Evolutionary conservation across 1,140 invertebrate genomes (phyloP), one percentile per base, ranked within the genome.

Genomic region (Helicoverpa armigera): DNA sequence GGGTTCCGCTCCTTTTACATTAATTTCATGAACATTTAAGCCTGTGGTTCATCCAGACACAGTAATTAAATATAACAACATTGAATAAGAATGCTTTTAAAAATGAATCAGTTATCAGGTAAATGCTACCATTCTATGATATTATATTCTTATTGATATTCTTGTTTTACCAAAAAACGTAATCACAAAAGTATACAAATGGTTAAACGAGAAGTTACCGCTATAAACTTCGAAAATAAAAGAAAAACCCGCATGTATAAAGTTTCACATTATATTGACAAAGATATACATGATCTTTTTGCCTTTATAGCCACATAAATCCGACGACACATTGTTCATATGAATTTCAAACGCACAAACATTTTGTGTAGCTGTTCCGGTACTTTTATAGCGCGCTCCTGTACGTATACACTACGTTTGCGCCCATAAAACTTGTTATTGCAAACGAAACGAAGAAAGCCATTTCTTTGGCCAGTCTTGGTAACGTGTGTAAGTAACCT

Each of bases 351-450:
- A 56, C 56, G 65, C 65, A 69, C 48, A 60, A 74, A 58, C 16
- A 60, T 74, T 74, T 54, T 72, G 50, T 74, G 13, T 16, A 58
- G 12, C n/a, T 7, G 48, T 74, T 48, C 31, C 29, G 3, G 31
- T 29, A 70, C 23, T 1, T 56, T 89, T 74, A 91, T 31, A 90
- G 77, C 0, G 87, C 85, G 11, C 79, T 48, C 65, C 85, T 85
- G 23, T 91, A 90, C 1, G 82, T 83, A 79, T 83, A 89, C 7
- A 89, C 84, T 2, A 89, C 89, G 48, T 63, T 86, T 11, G 77
- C 82, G 2, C 83, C 82, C 89, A 91, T 92, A 58, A 83, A 92
- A 31, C 82, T 72, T 2, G 87, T 91, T 7, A 91, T 88, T 2
- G 82, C 61, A 60, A 89, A 86, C 0, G 89, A 90, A 4, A 90